Evolutionary conservation across 2,888 invertebrate species (phyloP).

Genomic region (Synanthedon formicaeformis): DNA sequence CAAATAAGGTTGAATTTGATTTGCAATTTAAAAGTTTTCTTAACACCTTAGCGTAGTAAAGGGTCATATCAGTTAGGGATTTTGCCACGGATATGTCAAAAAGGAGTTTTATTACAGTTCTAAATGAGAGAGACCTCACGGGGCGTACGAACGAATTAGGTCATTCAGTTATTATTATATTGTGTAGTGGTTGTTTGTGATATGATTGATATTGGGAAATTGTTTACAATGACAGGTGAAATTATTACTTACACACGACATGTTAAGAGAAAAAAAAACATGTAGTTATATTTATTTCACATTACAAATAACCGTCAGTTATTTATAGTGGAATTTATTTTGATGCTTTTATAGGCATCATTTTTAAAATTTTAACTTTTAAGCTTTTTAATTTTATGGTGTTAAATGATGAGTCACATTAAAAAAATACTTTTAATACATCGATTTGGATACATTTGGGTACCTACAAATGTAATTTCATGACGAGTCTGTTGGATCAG

Average conservation of each 20-base stretch:
- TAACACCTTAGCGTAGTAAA: constrained; percentile 64
- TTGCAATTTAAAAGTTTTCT: constrained; percentile 26
- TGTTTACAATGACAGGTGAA: constrained; percentile 1
- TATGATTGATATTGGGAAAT: constrained; percentile 23
- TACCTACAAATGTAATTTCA: no score
- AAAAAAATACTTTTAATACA: no score
- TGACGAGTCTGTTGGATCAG: no score
- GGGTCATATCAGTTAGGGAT: constrained; percentile 68
- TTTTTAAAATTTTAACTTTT: no score
- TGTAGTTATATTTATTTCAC: no score
- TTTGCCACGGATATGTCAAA: constrained; percentile 72
- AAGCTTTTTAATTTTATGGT: no score
- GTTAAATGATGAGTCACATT: no score
- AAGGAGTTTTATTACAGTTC: constrained; percentile 65
- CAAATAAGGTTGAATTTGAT: constrained; percentile 12
- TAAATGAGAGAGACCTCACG: constrained; percentile 64
- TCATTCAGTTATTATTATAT: constrained; percentile 35
- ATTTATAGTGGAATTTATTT: no score
- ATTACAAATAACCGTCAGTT: no score
- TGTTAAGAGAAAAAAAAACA: neutral
- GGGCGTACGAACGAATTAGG: constrained; percentile 43
- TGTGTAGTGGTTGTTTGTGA: constrained; percentile 14
- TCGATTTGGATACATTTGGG: no score
- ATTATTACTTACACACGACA: neutral
- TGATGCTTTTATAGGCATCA: no score